Evolutionary conservation across 2,888 invertebrate genomes (phyloP), one percentile per base, ranked within the genome.

Genomic region (Scaptomyza polygonia): DNA sequence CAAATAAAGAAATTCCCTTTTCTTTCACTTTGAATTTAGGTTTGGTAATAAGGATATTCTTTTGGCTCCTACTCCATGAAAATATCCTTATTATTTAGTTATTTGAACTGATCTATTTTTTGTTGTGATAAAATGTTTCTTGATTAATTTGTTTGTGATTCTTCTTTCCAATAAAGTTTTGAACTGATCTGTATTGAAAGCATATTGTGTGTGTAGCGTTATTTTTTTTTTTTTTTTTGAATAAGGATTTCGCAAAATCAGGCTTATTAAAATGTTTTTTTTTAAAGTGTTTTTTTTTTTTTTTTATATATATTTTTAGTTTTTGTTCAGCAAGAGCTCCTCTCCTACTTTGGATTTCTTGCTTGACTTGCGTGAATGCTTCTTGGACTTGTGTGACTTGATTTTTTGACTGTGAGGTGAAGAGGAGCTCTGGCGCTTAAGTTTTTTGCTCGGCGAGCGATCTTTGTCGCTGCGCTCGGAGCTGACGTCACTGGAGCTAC

Each of bases 341-440:
- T 67, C 62, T 47, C 56, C 52, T 69, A 72, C 21, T 59, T 79
- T 18, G 53, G 53, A 43, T 86, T 75, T 84, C 39, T 82, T 86
- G 57, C 36, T 36, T 36, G 70, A 69, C 42, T 81, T 86, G 67
- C 59, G 85, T 67, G 85, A 78, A 71, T 76, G 85, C 79, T 81
- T 83, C 79, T 85, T 83, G 44, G 79, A 76, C 51, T 84, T 82
- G 75, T 84, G 82, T 71, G 70, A 48, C 47, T 75, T 86, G 64
- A 29, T 56, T 55, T 80, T 79, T 52, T 48, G 7, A 14, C 6
- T 36, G 14, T 1, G 5, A 7, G 30, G 4, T 11, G 30, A 18
- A 18, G 62, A 51, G 68, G 75, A 73, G 58, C 67, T 84, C 52
- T 72, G 70, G 49, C 40, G 55, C 73, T 87, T 83, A 49, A 66